phyloP scores from a whole-genome alignment of 1,140 invertebrate species.

The Cydia strobilella region DNA sequence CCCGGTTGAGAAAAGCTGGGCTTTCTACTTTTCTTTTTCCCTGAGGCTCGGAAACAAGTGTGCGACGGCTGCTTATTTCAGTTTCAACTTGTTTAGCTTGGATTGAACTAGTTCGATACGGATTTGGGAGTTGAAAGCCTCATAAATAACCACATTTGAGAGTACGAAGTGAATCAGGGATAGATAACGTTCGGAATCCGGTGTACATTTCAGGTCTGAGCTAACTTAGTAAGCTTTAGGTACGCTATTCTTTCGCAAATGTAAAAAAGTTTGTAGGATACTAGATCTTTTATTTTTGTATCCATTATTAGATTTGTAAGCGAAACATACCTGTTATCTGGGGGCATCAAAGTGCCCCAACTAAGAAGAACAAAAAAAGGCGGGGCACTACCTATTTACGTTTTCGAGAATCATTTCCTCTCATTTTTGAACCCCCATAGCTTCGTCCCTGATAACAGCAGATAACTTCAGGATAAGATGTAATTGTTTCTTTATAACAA shows the following conservation, averaged over 20 bases:
- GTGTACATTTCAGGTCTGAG: conserved; percentile 35
- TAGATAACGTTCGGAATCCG: conserved; percentile 24
- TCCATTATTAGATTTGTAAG: neutral
- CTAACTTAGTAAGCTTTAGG: conserved; percentile 21
- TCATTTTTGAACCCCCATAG: too few species aligned
- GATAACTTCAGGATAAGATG: too few species aligned
- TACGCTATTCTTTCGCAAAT: neutral
- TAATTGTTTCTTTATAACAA: too few species aligned
- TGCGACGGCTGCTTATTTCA: conserved; percentile 65
- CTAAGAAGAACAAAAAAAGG: too few species aligned
- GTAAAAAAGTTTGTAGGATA: neutral
- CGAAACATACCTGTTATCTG: too few species aligned
- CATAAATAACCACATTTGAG: conserved; percentile 39
- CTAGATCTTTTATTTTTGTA: neutral
- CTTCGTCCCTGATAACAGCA: too few species aligned
- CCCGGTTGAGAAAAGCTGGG: conserved; percentile 44
- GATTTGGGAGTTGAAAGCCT: conserved; percentile 51
- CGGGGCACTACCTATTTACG: too few species aligned
- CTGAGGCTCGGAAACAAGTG: conserved; percentile 61
- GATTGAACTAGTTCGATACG: conserved; percentile 60
- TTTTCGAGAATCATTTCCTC: too few species aligned
- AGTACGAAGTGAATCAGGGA: conserved; percentile 33
- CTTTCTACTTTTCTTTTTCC: conserved; percentile 61
- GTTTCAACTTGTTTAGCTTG: conserved; percentile 67
- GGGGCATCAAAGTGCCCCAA: too few species aligned